Conservation (phyloP, 2,797 vertebrate species). For the Pangasius djambal region DNA sequence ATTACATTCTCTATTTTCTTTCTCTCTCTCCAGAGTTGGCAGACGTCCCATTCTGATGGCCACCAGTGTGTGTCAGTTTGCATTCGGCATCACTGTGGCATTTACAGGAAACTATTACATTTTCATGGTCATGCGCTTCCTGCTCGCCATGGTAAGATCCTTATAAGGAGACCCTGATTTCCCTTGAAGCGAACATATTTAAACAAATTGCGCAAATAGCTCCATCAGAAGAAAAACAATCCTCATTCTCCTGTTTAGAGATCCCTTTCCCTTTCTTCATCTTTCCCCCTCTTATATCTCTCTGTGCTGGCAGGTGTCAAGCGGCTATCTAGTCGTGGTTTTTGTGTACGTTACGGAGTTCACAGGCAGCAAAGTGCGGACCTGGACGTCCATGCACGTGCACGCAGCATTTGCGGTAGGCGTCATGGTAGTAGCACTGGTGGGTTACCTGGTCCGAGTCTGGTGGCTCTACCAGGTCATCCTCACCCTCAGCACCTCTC, state of each 20-base stretch:
- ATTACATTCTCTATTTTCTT: not conserved
- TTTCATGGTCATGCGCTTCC: slow-evolving; percentile 84
- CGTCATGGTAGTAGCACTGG: slow-evolving; percentile 87
- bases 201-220: not conserved
- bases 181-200: not conserved
- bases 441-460: slow-evolving; percentile 84
- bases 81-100: slow-evolving; percentile 81
- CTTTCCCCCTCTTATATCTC: not conserved
- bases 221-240: not conserved
- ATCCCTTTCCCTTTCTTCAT: not conserved
- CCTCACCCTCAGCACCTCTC: slow-evolving; percentile 83
- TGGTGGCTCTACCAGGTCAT: slow-evolving; percentile 94
- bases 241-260: not conserved
- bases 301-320: slow-evolving; percentile 77
- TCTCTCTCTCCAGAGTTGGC: slow-evolving; percentile 75
- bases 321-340: slow-evolving; percentile 92
- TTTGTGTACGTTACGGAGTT: slow-evolving; percentile 96
- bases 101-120: slow-evolving; percentile 86
- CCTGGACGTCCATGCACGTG: slow-evolving; percentile 92
- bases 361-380: slow-evolving; percentile 87
- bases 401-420: slow-evolving; percentile 90
- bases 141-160: slow-evolving; percentile 88
- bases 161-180: not conserved
- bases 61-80: slow-evolving; percentile 85
- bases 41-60: slow-evolving; percentile 84